These are phyloP conservation scores for Venturia canescens DNA, from an alignment of 1,140 invertebrate genomes.

Conservation along the genomic window DNA sequence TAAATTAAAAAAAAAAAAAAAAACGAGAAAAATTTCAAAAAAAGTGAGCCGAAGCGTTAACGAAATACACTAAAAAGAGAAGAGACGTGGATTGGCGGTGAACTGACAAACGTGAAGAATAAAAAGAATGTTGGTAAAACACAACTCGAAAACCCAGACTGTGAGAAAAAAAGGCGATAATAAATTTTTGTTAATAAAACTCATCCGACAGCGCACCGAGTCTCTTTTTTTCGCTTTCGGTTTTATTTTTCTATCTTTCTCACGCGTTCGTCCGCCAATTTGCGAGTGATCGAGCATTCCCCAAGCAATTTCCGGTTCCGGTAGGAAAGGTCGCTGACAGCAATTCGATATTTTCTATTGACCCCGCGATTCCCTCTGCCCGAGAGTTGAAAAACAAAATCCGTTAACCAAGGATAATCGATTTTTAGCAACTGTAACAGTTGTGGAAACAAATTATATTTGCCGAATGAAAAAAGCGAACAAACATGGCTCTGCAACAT, in stretches of 20 bases:
- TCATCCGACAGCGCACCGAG: conserved; percentile 28
- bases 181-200: conserved; percentile 48
- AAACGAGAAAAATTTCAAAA: conserved; percentile 26
- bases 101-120: background rate
- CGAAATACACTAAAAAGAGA: background rate
- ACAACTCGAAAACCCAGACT: background rate
- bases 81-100: conserved; percentile 3
- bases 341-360: conserved; percentile 41
- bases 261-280: conserved; percentile 22
- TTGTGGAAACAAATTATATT: conserved; percentile 8
- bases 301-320: conserved; percentile 39
- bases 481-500: too few species aligned
- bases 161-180: conserved; percentile 25
- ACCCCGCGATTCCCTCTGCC: background rate
- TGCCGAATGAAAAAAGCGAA: background rate
- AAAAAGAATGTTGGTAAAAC: conserved; percentile 10
- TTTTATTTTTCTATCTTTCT: too few species aligned
- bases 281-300: conserved; percentile 40
- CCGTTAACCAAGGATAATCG: conserved; percentile 22
- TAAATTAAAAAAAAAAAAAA: background rate
- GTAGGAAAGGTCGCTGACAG: conserved; percentile 40
- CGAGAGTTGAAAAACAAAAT: background rate
- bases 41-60: background rate
- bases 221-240: background rate
- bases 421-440: conserved; percentile 20